Base-by-base conservation (phyloP, 2,113 vertebrate genomes). In the Notothenia coriiceps region DNA sequence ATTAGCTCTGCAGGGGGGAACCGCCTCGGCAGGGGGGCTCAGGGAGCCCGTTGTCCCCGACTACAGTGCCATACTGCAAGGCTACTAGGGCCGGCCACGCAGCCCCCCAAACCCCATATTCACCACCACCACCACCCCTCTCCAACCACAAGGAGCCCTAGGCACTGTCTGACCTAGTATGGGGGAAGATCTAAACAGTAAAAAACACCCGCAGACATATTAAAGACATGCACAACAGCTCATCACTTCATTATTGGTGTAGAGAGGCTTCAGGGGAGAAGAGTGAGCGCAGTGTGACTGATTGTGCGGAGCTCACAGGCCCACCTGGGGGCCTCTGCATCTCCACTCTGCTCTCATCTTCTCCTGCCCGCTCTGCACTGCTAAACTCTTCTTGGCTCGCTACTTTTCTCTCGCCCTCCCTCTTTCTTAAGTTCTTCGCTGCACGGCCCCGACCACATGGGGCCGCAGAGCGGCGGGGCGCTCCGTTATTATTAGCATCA, bases 1-100 rank as follows among this genome's bases (percentile, higher is more conserved):
- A 95, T 95, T 95, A 92, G 87, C 93, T 74, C 91, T 0, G 77
- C 54, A 13, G 92, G 91, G 81, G 82, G 43, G 79, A 74, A 82
- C 56, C 33, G 51, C 22, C 74, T 60, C 70, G 10, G 81, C 71
- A 51, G 88, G 90, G 88, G 86, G 79, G 66, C 20, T 82, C 44
- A 78, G 90, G 88, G 86, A 85, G 75, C 77, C 81, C 15, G 79
- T 84, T 87, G 83, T 87, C 73, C 73, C 76, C 14, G 43, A 83
- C 76, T 70, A 62, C 56, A 57, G 69, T 60, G 75, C 64, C 77
- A 81, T 46, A 70, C 77, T 12, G 50, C 9, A 1, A 66, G 52
- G 77, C 50, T 50, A 46, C 44, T 8, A 51, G 68, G 52, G 59
- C 15, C 11, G 22, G 46, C 60, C 61, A 8, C 15, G 51, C 66